Evolutionary conservation across 2,113 vertebrate genomes (phyloP), one percentile per base, ranked within the genome.

Genomic region (Charina bottae): DNA sequence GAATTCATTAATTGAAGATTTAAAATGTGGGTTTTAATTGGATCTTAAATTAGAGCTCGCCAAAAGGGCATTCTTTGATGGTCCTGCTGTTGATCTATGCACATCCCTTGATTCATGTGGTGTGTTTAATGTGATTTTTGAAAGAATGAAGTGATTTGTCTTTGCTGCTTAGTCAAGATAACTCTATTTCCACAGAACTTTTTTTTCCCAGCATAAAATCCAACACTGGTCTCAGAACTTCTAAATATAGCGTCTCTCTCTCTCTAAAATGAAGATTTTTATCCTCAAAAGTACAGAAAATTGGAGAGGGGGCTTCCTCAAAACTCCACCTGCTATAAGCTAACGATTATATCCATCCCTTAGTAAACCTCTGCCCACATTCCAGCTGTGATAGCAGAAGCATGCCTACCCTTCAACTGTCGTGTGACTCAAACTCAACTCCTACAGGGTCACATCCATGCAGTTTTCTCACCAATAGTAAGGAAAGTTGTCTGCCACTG

Each of bases 1-100:
- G 90, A 19, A 91, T 87, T 87, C 90, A 90, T 90, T 85, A 85
- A 90, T 84, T 60, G 24, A 56, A 49, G 37, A 59, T 84, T 90
- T 37, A 84, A 85, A 85, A 49, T 62, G 56, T 53, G 90, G 56
- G 56, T 62, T 90, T 85, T 85, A 85, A 90, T 90, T 90, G 83
- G 56, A 85, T 90, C 90, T 53, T 60, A 85, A 90, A 85, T 85
- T 62, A 53, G 56, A 85, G 26, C 90, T 49, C 26, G 60, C 56
- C 83, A n/a, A 85, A 90, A 62, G 83, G 90, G 83, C 78, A 60
- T 28, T 33, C 78, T 23, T 10, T 7, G 58, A 62, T 23, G 90
- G 56, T 21, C 15, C 26, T 23, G 26, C 56, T 23, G 56, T 84
- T 62, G 83, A 62, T 90, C 89, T 46, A 56, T 56, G 89, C 54